A percentile compares a stretch with the other conserved stretches of the same genome.
These are phyloP conservation scores for Alectura lathami DNA, from an alignment of 2,113 vertebrate species.

Conservation along the genomic window DNA sequence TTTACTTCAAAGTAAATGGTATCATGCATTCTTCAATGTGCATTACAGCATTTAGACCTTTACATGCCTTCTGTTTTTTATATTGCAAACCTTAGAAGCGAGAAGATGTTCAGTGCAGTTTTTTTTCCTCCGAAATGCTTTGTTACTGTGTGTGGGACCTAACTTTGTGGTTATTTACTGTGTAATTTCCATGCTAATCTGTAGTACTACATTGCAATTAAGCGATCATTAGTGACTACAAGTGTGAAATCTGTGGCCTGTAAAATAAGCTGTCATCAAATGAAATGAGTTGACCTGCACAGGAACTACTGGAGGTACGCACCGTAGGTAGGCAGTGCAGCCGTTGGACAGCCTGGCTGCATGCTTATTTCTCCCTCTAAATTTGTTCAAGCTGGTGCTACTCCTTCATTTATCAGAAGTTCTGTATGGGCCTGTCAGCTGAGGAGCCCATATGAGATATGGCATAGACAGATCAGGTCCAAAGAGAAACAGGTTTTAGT, in stretches of 20 bases:
- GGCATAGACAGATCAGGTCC: background rate
- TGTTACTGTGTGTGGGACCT: background rate
- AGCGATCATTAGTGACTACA: constrained; percentile 53
- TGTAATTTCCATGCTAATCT: constrained; percentile 46
- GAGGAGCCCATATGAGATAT: background rate
- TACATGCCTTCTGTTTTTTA: background rate
- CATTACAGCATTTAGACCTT: background rate
- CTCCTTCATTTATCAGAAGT: background rate
- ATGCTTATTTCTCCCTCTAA: background rate
- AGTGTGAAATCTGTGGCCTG: constrained; percentile 49
- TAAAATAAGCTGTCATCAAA: constrained; percentile 56
- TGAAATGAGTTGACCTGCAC: constrained; percentile 36
- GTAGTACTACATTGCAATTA: constrained; percentile 42
- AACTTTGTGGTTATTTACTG: constrained; percentile 41
- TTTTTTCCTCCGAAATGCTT: background rate
- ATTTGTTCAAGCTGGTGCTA: background rate
- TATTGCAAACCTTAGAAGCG: background rate
- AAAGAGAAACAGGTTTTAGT: background rate
- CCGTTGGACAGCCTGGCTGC: background rate
- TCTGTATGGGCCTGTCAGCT: background rate
- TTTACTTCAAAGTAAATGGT: background rate
- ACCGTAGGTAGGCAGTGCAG: background rate
- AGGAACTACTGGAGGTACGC: constrained; percentile 11
- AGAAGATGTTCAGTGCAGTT: background rate
- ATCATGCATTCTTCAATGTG: background rate